Base-by-base conservation (phyloP, 2,113 vertebrate species). In the Oncorhynchus gorbuscha region DNA sequence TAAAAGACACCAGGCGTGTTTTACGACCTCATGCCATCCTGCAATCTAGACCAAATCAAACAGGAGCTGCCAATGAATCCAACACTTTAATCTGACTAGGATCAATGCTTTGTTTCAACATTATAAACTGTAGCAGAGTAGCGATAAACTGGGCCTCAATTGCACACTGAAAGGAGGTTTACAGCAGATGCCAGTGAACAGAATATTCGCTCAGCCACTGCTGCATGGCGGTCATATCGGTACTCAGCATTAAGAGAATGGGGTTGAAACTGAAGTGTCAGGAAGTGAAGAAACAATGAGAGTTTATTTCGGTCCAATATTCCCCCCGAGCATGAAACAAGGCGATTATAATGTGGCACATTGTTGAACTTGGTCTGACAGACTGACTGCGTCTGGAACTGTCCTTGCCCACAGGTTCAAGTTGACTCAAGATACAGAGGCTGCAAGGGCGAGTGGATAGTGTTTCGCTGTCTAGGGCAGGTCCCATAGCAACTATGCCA, bases 1-100 rank as follows among this genome's bases (percentile, higher is more conserved):
- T 3, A 62, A 62, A 62, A 62, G 59, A 62, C 59, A 62, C n/a
- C 5, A 62, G 59, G 18, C 59, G 20, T 62, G 59, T 32, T 69
- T 69, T 69, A 30, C 67, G 30, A 20, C 67, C 32, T 69, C 67
- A 69, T 30, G 6, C 6, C 67, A 69, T 20, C 32, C 18, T 20
- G 18, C 59, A 62, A 62, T 62, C 59, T 62, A 69, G 13, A 39
- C 67, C 67, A 8, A 69, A 69, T 69, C 67, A 69, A 69, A 69
- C 67, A 69, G 30, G 28, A 20, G 67, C 67, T 6, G 18, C 67
- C 67, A 39, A 39, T 32, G 32, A 39, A 62, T n/a, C 59, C 20
- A 22, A 62, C 59, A 24, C 59, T 62, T 62, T 22, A 62, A 62
- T 62, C 59, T 16, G n/a, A 62, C n/a, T 45, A 18, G 49, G 16